Base-by-base conservation (phyloP, 2,797 vertebrate species). In the Pampus argenteus region DNA sequence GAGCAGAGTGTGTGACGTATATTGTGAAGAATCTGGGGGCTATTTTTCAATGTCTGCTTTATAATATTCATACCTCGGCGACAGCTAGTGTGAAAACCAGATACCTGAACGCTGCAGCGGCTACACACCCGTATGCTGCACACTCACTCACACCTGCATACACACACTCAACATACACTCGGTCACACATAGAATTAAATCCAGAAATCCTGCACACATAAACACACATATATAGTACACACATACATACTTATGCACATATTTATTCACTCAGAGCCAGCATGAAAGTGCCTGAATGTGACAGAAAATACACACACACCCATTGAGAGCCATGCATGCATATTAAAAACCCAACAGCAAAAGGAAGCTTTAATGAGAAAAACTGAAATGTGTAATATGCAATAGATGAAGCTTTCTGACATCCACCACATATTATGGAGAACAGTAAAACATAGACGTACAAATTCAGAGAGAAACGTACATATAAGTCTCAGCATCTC, bases 21-120 rank as follows among this genome's bases (percentile, higher is more conserved):
- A 62, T 64, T 22, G 44, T 66, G 67, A 68, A 60, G 66, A 36
- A 60, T 68, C 79, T 76, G 34, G 40, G 25, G 79, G 77, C 64
- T 49, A 45, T 71, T 82, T 86, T 63, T 81, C 78, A 69, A 9
- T 6, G 36, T 65, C 76, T 23, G 74, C 81, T 74, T 72, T 57
- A 14, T 76, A 54, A 77, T 62, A 79, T 58, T 74, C 71, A 56
- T 78, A 58, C 52, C 67, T 77, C 51, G 40, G 49, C 75, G 66
- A 72, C 68, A 3, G 17, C 22, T 1, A 45, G 62, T 25, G 18
- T 71, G 62, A 79, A 69, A 77, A 52, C 58, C 3, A 26, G 23
- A 40, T 29, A 84, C 57, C 73, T 70, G 66, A 59, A 42, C 17
- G 22, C 78, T 81, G 68, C 74, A 60, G 61, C 18, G 13, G 40